These are phyloP conservation scores for Troilus luridus DNA, from an alignment of 2,888 invertebrate species.

Conservation along the genomic window DNA sequence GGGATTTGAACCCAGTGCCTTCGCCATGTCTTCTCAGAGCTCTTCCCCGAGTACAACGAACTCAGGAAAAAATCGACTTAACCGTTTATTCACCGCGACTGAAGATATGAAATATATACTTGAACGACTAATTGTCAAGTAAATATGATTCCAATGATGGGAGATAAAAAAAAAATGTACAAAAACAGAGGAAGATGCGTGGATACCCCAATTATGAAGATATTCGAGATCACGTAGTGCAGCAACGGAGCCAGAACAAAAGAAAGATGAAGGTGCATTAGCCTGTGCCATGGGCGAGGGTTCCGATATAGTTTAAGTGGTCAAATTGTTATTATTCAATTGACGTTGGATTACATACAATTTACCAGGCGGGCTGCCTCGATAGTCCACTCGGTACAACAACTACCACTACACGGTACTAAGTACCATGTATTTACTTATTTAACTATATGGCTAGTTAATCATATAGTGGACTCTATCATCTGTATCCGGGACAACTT, in stretches of 20 bases:
- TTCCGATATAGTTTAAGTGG: slow-evolving; percentile 46
- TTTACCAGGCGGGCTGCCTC: background rate
- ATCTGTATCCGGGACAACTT: background rate
- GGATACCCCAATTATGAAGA: background rate
- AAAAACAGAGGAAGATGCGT: background rate
- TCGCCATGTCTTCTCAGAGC: too few species aligned
- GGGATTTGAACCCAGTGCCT: too few species aligned
- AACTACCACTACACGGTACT: background rate
- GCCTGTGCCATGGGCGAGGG: background rate
- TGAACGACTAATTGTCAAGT: too few species aligned
- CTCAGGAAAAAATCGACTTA: too few species aligned
- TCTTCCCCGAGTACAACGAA: too few species aligned
- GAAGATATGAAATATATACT: too few species aligned
- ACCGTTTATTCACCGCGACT: too few species aligned
- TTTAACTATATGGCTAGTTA: background rate
- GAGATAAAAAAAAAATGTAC: background rate
- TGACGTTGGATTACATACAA: slow-evolving; percentile 44
- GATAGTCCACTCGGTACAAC: background rate
- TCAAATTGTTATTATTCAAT: slow-evolving; percentile 46
- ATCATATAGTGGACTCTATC: background rate
- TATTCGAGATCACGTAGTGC: background rate
- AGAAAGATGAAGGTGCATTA: slow-evolving; percentile 4
- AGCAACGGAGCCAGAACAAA: background rate
- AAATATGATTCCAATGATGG: too few species aligned
- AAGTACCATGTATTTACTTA: background rate